Base-by-base conservation (phyloP, 2,888 invertebrate genomes). In the Lysandra bellargus region DNA sequence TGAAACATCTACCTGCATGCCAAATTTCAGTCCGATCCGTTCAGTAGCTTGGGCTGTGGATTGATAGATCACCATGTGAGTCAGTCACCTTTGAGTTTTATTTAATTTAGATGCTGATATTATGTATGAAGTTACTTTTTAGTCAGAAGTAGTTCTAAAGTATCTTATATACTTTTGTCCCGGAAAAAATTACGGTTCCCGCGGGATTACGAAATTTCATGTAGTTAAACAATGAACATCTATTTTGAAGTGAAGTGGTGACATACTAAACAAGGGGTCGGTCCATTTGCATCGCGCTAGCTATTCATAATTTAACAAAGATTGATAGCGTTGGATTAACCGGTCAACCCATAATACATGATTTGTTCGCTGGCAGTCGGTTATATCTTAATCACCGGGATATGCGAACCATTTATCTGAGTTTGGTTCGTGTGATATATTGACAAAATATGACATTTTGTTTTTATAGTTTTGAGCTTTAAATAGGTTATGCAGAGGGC, bases 311-410 rank as follows among this genome's bases (percentile, higher is more conserved):
- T 23, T 61, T 17, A n/a, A 7, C 61, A 7, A 61, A n/a, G 61
- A 61, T 23, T 61, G 61, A 61, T 61, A 23, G 23, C 7, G 61
- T n/a, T 1, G 61, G 23, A n/a, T 23, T 1, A 37, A 14, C 14
- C 23, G 64, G 64, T 64, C 37, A 12, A 14, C 33, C 69, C 37
- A 37, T 69, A 69, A 69, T 69, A 69, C 69, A 33, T 69, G 69
- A 69, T 69, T 69, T 69, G 69, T 69, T 69, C 37, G 69, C 37
- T 17, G 69, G 69, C 69, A 69, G 69, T 69, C 69, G 14, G 69
- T 69, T 69, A 69, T 69, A 69, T 33, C 69, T 33, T 69, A 33
- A 69, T 69, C 69, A 69, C 69, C 69, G 14, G 69, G 69, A 69
- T 33, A 4, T 37, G 33, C 33, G 17, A 14, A 14, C 33, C 69